A percentile compares a stretch with the other conserved stretches of the same genome.
Evolutionary conservation across 2,113 vertebrate species (phyloP).

Genomic region (Actenoides hombroni): DNA sequence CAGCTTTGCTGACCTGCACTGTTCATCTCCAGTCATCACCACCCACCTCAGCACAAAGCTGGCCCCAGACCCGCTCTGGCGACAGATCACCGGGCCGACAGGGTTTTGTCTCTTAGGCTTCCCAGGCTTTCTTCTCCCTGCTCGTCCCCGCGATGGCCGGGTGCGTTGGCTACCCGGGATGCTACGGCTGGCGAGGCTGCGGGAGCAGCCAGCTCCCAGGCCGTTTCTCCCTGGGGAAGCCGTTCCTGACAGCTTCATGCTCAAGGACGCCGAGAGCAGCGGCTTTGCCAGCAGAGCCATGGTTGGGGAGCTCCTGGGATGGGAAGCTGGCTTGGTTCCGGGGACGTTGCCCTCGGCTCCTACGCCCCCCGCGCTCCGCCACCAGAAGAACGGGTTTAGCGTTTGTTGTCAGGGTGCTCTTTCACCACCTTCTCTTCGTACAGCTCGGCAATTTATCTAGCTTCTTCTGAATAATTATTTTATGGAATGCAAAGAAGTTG

Average conservation of each 20-base stretch:
- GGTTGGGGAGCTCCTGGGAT: not conserved
- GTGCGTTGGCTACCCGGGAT: not conserved
- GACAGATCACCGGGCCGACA: not conserved
- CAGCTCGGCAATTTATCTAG: not conserved
- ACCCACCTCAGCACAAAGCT: not conserved
- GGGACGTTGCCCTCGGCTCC: rapidly evolving
- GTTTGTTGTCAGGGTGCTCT: not conserved
- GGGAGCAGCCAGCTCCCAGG: not conserved
- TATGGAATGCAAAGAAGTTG: not conserved
- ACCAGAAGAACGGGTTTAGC: not conserved
- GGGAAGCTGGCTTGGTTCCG: rapidly evolving
- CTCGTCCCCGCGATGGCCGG: not conserved
- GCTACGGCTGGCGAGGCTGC: rapidly evolving
- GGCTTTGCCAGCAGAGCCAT: not conserved
- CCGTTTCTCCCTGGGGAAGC: rapidly evolving
- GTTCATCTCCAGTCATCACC: not conserved
- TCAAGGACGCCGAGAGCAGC: not conserved
- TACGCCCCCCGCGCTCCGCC: rapidly evolving
- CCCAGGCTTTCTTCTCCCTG: not conserved
- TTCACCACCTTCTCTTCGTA: not conserved
- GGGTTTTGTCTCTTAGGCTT: not conserved
- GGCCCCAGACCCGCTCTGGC: not conserved
- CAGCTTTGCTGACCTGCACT: not conserved
- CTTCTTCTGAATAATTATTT: not conserved
- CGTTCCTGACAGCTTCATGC: not conserved